Evolutionary conservation across 2,888 invertebrate genomes (phyloP).

Genomic region (Tachina lurida): DNA sequence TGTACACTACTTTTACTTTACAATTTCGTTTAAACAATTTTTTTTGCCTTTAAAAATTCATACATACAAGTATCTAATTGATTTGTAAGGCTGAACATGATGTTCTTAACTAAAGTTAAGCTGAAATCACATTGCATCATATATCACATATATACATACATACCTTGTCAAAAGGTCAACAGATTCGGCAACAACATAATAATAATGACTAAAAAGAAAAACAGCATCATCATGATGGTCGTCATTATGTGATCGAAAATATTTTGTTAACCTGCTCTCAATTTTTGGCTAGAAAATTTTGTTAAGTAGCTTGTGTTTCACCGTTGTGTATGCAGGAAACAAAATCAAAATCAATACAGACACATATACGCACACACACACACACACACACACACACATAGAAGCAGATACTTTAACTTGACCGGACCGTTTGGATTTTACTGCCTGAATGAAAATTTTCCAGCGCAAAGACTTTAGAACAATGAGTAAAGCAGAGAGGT

Average conservation of each 20-base stretch:
- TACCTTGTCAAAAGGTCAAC: slow-evolving; percentile 36
- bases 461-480: not conserved
- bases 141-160: not conserved
- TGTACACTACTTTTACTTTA: not conserved
- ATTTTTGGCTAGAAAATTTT: slow-evolving; percentile 28
- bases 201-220: not conserved
- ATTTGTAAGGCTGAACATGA: slow-evolving; percentile 61
- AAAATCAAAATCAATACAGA: slow-evolving; percentile 18
- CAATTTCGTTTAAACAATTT: not conserved
- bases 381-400: not conserved
- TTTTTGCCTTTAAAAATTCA: not conserved
- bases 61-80: slow-evolving; percentile 49
- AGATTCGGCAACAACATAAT: not conserved
- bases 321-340: not conserved
- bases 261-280: slow-evolving; percentile 50
- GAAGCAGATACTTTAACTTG: slow-evolving; percentile 2
- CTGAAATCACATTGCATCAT: not conserved
- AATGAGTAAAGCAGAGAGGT: slow-evolving; percentile 8
- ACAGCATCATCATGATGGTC: slow-evolving; percentile 15
- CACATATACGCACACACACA: not conserved
- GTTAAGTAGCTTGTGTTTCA: slow-evolving; percentile 69
- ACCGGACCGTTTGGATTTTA: slow-evolving; percentile 14
- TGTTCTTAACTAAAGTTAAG: slow-evolving; percentile 36
- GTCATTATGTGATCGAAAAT: slow-evolving; percentile 52
- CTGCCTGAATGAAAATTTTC: slow-evolving; percentile 20